phyloP scores from a whole-genome alignment of 2,113 vertebrate genomes.

The Pungitius pungitius region DNA sequence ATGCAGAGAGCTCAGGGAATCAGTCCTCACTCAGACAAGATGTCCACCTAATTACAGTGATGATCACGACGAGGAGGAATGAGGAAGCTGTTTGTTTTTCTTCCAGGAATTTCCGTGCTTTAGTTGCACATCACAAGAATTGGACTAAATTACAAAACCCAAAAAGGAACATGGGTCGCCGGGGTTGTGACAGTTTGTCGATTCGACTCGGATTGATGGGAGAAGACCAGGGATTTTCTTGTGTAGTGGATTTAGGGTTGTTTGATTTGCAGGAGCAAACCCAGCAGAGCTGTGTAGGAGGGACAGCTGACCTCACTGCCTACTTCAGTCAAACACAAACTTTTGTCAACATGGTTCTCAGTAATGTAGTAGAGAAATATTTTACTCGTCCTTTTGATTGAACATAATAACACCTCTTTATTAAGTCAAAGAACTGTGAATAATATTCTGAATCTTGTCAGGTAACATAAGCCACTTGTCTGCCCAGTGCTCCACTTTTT shows the following conservation, averaged over 20 bases:
- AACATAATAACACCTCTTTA: neutral
- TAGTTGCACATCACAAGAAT: neutral
- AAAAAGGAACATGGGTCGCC: constrained; percentile 5
- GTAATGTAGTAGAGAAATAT: neutral
- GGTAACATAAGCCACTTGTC: neutral
- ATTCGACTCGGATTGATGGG: neutral
- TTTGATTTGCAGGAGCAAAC: constrained; percentile 12
- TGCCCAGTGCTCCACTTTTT: neutral
- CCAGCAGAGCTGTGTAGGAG: constrained; percentile 17
- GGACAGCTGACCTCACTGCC: constrained; percentile 11
- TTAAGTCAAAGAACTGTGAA: neutral
- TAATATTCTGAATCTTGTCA: neutral
- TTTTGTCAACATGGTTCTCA: constrained; percentile 8
- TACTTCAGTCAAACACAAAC: constrained; percentile 18
- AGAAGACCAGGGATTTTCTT: constrained; percentile 6
- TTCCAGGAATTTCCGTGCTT: neutral
- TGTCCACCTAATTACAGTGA: constrained; percentile 4
- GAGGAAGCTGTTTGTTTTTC: constrained; percentile 9
- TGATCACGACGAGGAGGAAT: neutral
- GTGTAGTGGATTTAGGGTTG: neutral
- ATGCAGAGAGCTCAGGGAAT: too few relatives aligned
- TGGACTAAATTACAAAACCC: neutral
- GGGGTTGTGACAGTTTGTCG: neutral
- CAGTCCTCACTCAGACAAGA: constrained; percentile 1
- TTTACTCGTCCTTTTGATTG: constrained; percentile 1